Evolutionary conservation across 2,888 invertebrate genomes (phyloP).

Genomic region (Lithophane ornitopus): DNA sequence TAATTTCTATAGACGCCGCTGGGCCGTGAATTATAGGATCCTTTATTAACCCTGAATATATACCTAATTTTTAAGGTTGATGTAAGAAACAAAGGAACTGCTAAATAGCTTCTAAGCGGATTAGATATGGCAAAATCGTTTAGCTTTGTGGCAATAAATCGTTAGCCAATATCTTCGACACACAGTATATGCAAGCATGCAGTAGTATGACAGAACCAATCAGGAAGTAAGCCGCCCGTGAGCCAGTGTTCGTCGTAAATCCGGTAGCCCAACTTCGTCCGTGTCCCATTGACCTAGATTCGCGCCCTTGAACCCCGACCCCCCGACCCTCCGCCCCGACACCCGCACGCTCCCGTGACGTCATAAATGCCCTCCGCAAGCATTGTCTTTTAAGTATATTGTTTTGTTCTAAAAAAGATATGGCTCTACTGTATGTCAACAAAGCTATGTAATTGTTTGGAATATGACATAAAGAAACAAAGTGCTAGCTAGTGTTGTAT

Average conservation of each 20-base stretch:
- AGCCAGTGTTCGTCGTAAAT: constrained; percentile 69
- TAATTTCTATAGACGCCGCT: constrained; percentile 64
- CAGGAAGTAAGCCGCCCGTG: constrained; percentile 67
- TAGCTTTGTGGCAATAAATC: not conserved
- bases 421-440: constrained; percentile 64
- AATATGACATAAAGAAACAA: constrained; percentile 9
- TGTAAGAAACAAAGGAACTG: not conserved
- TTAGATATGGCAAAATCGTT: constrained; percentile 4
- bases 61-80: not conserved
- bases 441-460: constrained; percentile 55
- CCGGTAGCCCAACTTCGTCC: constrained; percentile 77
- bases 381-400: constrained; percentile 76
- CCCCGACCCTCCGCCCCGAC: constrained; percentile 63
- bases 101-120: not conserved
- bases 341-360: constrained; percentile 82
- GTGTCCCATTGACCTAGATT: constrained; percentile 87
- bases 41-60: constrained; percentile 34
- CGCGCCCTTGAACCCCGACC: constrained; percentile 87
- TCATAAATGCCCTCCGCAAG: constrained; percentile 80
- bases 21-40: constrained; percentile 50
- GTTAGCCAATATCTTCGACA: constrained; percentile 13
- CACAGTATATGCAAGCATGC: constrained; percentile 41
- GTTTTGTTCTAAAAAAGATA: constrained; percentile 70
- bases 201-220: constrained; percentile 68
- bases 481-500: not conserved